Base-by-base conservation (phyloP, 2,113 vertebrate genomes). In the Oostethus manadensis region DNA sequence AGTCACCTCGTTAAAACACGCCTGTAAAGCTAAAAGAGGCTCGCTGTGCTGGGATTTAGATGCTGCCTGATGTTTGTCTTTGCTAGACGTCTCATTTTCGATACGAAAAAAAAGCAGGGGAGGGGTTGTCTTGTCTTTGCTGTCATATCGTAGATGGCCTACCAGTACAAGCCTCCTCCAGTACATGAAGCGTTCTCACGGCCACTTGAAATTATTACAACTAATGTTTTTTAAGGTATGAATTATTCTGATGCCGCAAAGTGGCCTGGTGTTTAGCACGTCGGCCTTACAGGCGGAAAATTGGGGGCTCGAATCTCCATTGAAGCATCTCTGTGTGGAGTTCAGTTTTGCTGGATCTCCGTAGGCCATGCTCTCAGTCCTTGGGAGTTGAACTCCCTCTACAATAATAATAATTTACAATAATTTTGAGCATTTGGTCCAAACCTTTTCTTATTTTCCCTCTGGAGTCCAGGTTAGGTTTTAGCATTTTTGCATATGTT, bases 1-100 rank as follows among this genome's bases (percentile, higher is more conserved):
- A 70, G 66, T 77, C 82, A 84, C 68, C 70, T 82, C 79, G 77
- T 87, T 84, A 81, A 73, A 76, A 74, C 55, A 58, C 48, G 70
- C 53, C 68, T 77, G 51, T 66, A 58, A 74, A 66, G 77, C 51
- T 71, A 60, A 70, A 54, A 63, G 58, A 63, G 76, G 64, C 65
- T 76, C 62, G 53, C 49, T 59, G 47, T 55, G 49, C 47, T 56
- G 64, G 79, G 74, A 74, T 82, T 80, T 82, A 80, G 78, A 79
- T 35, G 57, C 64, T 40, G 64, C 71, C 53, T 61, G 55, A 71
- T 81, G 74, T 84, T 86, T 86, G 80, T 84, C 76, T 70, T 45
- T 71, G 59, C 26, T 57, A 45, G 55, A 71, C 57, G 60, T 76
- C 78, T 76, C 67, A 66, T 66, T 78, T 83, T 75, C 40, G 53